Percentiles rank a stretch among this genome's conserved stretches.
Conservation (phyloP, 2,113 vertebrate genomes). For the Aix galericulata region DNA sequence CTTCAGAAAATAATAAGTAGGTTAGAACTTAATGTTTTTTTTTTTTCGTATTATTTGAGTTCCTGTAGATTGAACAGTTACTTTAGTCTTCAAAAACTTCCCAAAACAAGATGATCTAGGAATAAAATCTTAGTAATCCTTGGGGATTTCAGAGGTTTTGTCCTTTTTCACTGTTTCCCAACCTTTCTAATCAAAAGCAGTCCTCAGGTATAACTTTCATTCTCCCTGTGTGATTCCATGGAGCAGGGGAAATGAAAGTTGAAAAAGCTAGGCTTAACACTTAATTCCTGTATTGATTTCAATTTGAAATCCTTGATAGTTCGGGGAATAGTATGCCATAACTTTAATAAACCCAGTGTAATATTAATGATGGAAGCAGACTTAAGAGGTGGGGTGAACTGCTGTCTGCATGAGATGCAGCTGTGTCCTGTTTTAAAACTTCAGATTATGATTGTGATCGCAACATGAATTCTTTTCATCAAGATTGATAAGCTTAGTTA, state of each 20-base stretch:
- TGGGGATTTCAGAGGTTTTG: neutral
- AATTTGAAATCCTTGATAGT: neutral
- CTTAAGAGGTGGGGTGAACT: neutral
- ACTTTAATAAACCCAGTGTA: neutral
- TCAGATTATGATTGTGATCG: neutral
- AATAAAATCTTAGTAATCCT: neutral
- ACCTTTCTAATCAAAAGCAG: neutral
- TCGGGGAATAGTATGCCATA: neutral
- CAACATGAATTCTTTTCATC: neutral
- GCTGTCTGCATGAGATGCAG: neutral
- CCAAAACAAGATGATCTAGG: neutral
- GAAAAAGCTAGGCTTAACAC: neutral
- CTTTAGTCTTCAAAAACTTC: neutral
- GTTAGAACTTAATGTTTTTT: rapidly evolving
- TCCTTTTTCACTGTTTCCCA: neutral
- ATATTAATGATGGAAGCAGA: neutral
- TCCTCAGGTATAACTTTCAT: neutral
- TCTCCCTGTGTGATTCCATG: neutral
- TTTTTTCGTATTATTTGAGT: neutral
- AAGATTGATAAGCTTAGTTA: neutral
- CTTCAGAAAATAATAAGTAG: neutral
- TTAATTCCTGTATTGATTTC: constrained; percentile 15
- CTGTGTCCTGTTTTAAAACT: neutral
- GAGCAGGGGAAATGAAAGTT: constrained; percentile 3
- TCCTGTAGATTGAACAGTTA: neutral